Percentiles rank a stretch among this genome's conserved stretches.
Conservation (phyloP, 2,113 vertebrate genomes). For the Tautogolabrus adspersus region DNA sequence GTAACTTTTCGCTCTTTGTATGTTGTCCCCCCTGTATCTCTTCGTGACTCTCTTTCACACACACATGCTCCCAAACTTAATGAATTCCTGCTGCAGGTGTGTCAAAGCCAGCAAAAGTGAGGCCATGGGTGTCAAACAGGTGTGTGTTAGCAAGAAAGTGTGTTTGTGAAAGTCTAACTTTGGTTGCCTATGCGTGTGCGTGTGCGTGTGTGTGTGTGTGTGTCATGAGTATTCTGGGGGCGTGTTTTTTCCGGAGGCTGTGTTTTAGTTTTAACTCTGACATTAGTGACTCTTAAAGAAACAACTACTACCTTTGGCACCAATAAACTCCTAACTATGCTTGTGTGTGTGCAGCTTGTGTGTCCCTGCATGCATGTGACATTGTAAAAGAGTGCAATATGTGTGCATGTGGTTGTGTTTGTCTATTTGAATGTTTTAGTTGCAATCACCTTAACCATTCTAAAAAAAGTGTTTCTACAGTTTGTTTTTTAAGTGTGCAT, state of each 20-base stretch:
- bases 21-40: neutral
- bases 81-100: constrained; percentile 62
- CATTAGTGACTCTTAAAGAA: constrained; percentile 66
- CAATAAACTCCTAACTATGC: constrained; percentile 52
- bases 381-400: neutral
- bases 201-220: constrained; percentile 1
- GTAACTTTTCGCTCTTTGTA: neutral
- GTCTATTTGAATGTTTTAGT: neutral
- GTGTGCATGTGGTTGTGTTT: constrained; percentile 14
- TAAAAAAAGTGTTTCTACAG: neutral
- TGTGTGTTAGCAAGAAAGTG: constrained; percentile 48
- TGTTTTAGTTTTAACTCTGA: constrained; percentile 70
- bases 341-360: constrained; percentile 24
- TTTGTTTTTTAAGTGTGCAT: constrained; percentile 2
- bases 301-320: constrained; percentile 54
- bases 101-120: constrained; percentile 48
- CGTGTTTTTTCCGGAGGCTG: constrained; percentile 39
- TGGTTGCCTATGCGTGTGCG: too few relatives aligned
- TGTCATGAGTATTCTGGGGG: constrained; percentile 23
- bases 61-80: constrained; percentile 25
- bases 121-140: constrained; percentile 51
- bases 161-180: constrained; percentile 12
- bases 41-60: neutral
- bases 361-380: constrained; percentile 21
- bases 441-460: neutral